Conservation (phyloP, 2,888 invertebrate species). For the Drosophila melanosoma region DNA sequence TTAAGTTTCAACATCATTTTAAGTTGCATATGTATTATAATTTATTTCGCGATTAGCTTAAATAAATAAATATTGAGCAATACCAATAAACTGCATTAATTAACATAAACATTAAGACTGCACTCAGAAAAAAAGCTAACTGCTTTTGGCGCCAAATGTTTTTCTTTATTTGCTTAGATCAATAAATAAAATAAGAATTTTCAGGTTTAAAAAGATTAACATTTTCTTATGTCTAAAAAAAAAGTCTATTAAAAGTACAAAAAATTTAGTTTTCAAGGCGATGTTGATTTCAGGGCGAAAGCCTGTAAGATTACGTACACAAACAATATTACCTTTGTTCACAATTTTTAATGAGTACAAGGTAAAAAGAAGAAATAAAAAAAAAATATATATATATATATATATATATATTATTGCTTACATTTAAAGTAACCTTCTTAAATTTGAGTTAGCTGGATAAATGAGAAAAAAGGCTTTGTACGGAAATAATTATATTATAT, state of each 20-base stretch:
- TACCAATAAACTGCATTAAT: background rate
- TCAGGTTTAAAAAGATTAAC: background rate
- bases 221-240: too few species aligned
- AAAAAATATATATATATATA: too few species aligned
- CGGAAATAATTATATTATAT: background rate
- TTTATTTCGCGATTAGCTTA: background rate
- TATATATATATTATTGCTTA: too few species aligned
- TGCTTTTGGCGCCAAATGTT: background rate
- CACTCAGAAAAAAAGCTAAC: background rate
- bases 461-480: background rate
- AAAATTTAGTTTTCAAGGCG: too few species aligned
- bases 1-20: conserved; percentile 20
- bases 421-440: too few species aligned
- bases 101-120: background rate
- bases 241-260: too few species aligned
- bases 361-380: background rate
- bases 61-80: background rate
- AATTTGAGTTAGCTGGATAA: background rate
- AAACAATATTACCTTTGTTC: background rate
- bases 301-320: too few species aligned
- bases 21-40: conserved; percentile 1
- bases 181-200: background rate
- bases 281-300: too few species aligned
- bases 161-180: background rate
- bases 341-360: too few species aligned